Evolutionary conservation across 2,888 invertebrate genomes (phyloP).

Genomic region (Anorthoa munda): DNA sequence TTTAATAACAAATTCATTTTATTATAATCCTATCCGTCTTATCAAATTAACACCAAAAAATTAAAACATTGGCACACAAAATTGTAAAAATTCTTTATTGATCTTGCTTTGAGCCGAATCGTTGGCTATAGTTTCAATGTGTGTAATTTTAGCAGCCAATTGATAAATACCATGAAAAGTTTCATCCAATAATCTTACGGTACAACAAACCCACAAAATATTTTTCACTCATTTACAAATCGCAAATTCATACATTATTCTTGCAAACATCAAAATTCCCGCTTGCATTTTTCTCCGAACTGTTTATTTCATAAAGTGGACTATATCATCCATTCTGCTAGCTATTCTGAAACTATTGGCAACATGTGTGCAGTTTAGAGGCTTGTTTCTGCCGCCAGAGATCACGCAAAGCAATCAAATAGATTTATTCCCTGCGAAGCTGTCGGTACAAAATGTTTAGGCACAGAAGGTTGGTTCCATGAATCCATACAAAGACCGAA

Average conservation of each 20-base stretch:
- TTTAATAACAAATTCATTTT: no score
- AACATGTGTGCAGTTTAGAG: conserved; percentile 63
- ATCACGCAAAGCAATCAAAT: conserved; percentile 73
- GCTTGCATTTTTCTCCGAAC: background rate
- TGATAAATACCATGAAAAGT: background rate
- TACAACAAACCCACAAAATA: background rate
- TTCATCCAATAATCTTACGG: background rate
- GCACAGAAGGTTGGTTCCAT: background rate
- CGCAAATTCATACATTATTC: background rate
- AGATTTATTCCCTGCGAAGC: conserved; percentile 72
- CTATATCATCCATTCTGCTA: conserved; percentile 6
- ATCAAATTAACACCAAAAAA: no score
- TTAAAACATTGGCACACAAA: background rate
- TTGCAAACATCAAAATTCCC: conserved; percentile 2
- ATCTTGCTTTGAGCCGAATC: conserved; percentile 21
- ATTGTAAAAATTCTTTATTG: background rate
- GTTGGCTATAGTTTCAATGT: background rate
- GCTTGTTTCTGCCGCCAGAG: conserved; percentile 59
- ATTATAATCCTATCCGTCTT: no score
- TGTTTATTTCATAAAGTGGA: conserved; percentile 27
- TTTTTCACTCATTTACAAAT: background rate
- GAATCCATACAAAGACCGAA: background rate
- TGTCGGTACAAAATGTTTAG: conserved; percentile 12
- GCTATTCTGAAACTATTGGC: conserved; percentile 59
- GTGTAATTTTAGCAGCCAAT: background rate